Conservation (phyloP, 1,140 invertebrate species). For the Mizuhopecten yessoensis region DNA sequence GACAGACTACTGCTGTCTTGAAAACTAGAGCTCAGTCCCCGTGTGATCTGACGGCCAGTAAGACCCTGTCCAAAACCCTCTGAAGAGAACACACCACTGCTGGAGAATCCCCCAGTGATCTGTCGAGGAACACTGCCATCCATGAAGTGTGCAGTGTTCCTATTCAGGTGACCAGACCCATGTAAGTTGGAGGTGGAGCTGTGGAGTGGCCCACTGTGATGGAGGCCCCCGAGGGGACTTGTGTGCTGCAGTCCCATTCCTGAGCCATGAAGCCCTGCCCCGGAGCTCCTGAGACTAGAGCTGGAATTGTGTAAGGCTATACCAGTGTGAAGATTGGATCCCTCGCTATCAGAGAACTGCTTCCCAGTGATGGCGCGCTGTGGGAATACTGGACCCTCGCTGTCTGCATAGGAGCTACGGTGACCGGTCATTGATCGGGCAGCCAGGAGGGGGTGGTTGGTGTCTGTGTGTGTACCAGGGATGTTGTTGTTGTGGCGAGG, state of each 20-base stretch:
- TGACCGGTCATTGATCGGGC: slow-evolving; percentile 46
- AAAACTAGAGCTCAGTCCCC: not conserved
- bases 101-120: slow-evolving; percentile 36
- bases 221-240: not conserved
- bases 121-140: not conserved
- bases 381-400: slow-evolving; percentile 35
- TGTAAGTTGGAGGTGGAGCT: slow-evolving; percentile 4
- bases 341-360: not conserved
- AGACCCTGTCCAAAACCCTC: slow-evolving; percentile 41
- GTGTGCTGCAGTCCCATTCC: not conserved
- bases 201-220: not conserved
- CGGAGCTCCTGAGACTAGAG: slow-evolving; percentile 21
- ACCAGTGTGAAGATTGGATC: not conserved
- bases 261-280: not conserved
- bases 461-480: slow-evolving; percentile 43
- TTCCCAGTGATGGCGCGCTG: slow-evolving; percentile 36
- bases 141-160: not conserved
- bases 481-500: slow-evolving; percentile 46
- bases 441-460: slow-evolving; percentile 45
- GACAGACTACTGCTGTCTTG: slow-evolving; percentile 54
- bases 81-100: slow-evolving; percentile 47
- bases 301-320: slow-evolving; percentile 14
- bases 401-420: not conserved
- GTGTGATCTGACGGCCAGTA: slow-evolving; percentile 40
- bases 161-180: not conserved